Base-by-base conservation (phyloP, 1,140 invertebrate genomes). In the Cryptotermes secundus region DNA sequence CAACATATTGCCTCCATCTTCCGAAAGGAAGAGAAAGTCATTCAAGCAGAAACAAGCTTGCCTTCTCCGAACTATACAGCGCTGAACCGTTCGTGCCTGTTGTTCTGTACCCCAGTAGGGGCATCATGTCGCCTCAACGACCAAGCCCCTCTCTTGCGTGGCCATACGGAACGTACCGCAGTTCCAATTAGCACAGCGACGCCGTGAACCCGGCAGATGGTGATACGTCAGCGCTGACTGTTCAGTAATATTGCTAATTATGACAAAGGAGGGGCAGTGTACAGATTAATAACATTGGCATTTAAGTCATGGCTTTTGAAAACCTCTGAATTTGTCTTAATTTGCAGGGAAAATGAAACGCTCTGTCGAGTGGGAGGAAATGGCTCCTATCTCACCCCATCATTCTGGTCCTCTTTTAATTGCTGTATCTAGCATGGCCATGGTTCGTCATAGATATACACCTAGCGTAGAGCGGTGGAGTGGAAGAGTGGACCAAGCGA, bases 251-350 rank as follows among this genome's bases (percentile, higher is more conserved):
- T 72, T 31, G 2, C 59, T 72, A 72, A 72, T 31, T 72, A n/a
- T 14, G 59, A 31, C 59, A 31, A 72, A 72, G 16, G 31, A n/a
- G 4, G 59, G 26, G 3, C 53, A 59, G n/a, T n/a, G n/a, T 31
- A 72, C 9, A 31, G n/a, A 72, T 72, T 72, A 72, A 72, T 31
- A 72, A n/a, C 14, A 31, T 31, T 1, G n/a, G 26, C 31, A 31
- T 72, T 72, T n/a, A 72, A 72, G 59, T 72, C 16, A 72, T 72
- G 59, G 26, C 59, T n/a, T 72, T 72, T 59, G 53, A 59, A 59
- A 59, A 4, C 53, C 53, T n/a, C n/a, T 59, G 53, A 59, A 59
- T 26, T 19, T 72, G n/a, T 72, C 59, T 31, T 72, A 31, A 72
- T 72, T 72, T 72, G 26, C 59, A 72, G 1, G 3, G 31, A 65